phyloP scores from a whole-genome alignment of 2,888 invertebrate genomes.

The Drosophila paranaensis region DNA sequence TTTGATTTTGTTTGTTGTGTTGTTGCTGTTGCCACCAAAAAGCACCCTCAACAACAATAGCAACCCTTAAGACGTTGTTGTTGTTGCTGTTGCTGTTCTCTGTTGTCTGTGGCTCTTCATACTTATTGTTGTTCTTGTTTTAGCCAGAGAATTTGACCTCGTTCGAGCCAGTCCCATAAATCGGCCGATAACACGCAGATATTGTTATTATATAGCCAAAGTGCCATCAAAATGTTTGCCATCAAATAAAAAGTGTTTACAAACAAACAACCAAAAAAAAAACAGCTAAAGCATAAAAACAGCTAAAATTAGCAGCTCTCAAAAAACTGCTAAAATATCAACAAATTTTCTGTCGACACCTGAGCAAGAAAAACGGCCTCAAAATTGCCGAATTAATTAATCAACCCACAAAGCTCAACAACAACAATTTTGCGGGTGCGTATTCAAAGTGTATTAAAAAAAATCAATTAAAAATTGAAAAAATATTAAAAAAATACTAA shows the following conservation, averaged over 20 bases:
- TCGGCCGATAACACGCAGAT: conserved; percentile 48
- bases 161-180: conserved; percentile 56
- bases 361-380: conserved; percentile 60
- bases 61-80: conserved; percentile 15
- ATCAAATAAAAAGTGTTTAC: conserved; percentile 54
- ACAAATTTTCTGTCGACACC: conserved; percentile 10
- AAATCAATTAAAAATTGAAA: conserved; percentile 1
- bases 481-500: neutral
- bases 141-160: conserved; percentile 71
- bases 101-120: conserved; percentile 42
- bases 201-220: conserved; percentile 9
- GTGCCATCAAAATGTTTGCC: conserved; percentile 69
- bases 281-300: conserved; percentile 5
- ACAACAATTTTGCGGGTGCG: conserved; percentile 79
- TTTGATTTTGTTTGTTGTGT: conserved; percentile 38
- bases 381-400: conserved; percentile 82
- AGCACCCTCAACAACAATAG: conserved; percentile 41
- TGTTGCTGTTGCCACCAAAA: conserved; percentile 35
- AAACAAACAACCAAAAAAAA: conserved; percentile 3
- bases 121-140: conserved; percentile 68
- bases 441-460: conserved; percentile 14
- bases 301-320: conserved; percentile 29
- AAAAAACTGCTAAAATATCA: conserved; percentile 17
- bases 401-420: conserved; percentile 79
- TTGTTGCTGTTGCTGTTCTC: conserved; percentile 57